Conservation (phyloP, 23 tunicate genomes). For the Aplidium turbinatum region DNA sequence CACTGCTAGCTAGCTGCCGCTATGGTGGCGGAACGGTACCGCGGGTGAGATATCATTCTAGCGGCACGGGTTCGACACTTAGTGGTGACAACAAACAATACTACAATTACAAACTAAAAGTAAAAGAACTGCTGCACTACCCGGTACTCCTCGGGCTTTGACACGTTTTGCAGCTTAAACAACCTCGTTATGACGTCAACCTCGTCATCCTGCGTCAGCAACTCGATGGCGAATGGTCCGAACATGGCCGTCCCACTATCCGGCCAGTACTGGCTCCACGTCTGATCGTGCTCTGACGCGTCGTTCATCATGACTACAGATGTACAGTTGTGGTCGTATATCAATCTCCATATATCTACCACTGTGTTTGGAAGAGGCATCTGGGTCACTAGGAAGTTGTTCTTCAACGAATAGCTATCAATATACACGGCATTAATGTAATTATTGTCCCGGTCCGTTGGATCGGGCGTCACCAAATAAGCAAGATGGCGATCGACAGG, state of each 20-base stretch:
- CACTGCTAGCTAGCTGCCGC: too few species aligned
- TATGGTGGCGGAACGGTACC: too few species aligned
- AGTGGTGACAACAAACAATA: too few species aligned
- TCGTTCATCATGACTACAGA: slow-evolving; percentile 97
- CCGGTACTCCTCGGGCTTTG: too few species aligned
- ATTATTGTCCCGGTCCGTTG: slow-evolving; percentile 83
- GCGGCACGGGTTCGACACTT: too few species aligned
- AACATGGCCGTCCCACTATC: slow-evolving; percentile 58
- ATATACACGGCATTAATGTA: slow-evolving; percentile 95
- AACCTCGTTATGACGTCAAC: slow-evolving; percentile 77
- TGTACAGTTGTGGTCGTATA: slow-evolving; percentile 85
- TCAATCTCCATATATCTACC: slow-evolving; percentile 96
- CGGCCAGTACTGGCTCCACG: slow-evolving; percentile 92
- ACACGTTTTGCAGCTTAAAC: slow-evolving; percentile 74
- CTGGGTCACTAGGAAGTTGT: slow-evolving; percentile 87
- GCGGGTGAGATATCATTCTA: too few species aligned
- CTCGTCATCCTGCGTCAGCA: slow-evolving; percentile 77
- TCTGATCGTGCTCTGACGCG: slow-evolving; percentile 89
- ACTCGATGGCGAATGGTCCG: slow-evolving; percentile 82
- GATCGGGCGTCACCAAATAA: slow-evolving; percentile 81
- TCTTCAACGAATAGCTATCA: slow-evolving; percentile 72
- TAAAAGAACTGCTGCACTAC: too few species aligned
- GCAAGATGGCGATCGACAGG: slow-evolving; percentile 95
- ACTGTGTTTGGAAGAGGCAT: slow-evolving; percentile 96
- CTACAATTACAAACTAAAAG: too few species aligned